Evolutionary conservation across 2,888 invertebrate genomes (phyloP), one percentile per base, ranked within the genome.

Genomic region (Melieria crassipennis): DNA sequence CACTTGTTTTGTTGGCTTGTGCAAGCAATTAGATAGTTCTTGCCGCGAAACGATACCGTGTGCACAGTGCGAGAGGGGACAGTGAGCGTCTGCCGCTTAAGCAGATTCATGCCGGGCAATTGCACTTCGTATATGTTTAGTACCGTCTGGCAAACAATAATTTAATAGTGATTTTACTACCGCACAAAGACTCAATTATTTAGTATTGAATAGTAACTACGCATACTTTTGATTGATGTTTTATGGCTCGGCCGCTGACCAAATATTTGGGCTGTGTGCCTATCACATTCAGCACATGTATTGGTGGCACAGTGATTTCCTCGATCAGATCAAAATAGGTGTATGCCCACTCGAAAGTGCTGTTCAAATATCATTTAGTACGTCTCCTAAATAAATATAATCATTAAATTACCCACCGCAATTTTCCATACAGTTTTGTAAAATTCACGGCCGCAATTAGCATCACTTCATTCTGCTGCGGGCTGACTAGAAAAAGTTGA

Each of bases 271-370:
- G 79, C 42, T 77, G 69, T 0, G 65, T 75, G 4, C 84, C 84
- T 30, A 85, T 76, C 4, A 83, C 72, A 61, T 78, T 78, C 3
- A 83, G 73, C 4, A 78, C 60, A 46, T 79, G 75, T 6, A 84
- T 73, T 13, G 79, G 72, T 0, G 85, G 80, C 60, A 85, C 57
- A 0, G 75, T 79, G 1, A 81, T 71, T 42, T 86, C 84, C 57
- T 84, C 81, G 0, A 80, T 63, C 4, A 80, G 80, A 75, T 84
- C 81, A 56, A 85, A 85, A 73, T 81, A 83, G 0, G 83, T 80
- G 46, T 81, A 79, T 56, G 80, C 70, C 85, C 86, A 86, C 69
- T 82, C 80, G 63, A 81, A 86, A 46, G 81, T 81, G 68, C 85
- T 85, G 48, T 9, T 16, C 4, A 61, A 61, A 55, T 16, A 55